phyloP scores from a whole-genome alignment of 1,140 invertebrate species.

The Pogonomyrmex barbatus region DNA sequence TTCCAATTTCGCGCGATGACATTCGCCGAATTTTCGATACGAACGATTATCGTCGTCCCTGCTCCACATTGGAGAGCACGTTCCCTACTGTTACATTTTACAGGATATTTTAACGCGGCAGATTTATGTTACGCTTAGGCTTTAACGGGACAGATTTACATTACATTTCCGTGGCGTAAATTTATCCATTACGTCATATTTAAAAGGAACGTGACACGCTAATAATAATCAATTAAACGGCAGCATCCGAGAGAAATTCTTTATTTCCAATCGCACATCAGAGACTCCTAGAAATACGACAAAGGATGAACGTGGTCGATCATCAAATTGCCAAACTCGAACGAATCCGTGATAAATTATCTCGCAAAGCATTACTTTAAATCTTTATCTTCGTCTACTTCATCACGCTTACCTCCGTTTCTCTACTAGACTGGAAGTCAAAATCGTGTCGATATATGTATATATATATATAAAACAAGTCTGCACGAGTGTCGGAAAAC shows the following conservation, averaged over 20 bases:
- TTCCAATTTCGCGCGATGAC: neutral
- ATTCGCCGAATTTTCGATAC: conserved; percentile 23
- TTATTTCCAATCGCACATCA: neutral
- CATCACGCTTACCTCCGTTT: conserved; percentile 24
- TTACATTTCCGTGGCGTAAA: conserved; percentile 3
- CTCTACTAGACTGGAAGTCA: neutral
- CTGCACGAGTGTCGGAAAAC: neutral
- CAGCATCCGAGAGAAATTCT: neutral
- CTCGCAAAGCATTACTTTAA: neutral
- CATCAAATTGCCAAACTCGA: neutral
- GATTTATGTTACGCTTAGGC: conserved; percentile 39
- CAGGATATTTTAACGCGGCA: neutral
- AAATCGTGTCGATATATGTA: neutral
- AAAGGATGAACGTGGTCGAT: conserved; percentile 46
- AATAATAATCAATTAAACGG: neutral
- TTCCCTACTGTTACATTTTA: conserved; percentile 9
- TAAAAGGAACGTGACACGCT: neutral
- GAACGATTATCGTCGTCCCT: neutral
- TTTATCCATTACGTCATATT: conserved; percentile 9
- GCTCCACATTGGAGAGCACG: neutral
- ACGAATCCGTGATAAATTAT: neutral
- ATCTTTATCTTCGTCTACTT: neutral
- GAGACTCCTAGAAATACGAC: neutral
- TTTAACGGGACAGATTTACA: conserved; percentile 19
- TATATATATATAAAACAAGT: neutral